Evolutionary conservation across 2,113 vertebrate species (phyloP).

Genomic region (Pelecanoides urinatrix): DNA sequence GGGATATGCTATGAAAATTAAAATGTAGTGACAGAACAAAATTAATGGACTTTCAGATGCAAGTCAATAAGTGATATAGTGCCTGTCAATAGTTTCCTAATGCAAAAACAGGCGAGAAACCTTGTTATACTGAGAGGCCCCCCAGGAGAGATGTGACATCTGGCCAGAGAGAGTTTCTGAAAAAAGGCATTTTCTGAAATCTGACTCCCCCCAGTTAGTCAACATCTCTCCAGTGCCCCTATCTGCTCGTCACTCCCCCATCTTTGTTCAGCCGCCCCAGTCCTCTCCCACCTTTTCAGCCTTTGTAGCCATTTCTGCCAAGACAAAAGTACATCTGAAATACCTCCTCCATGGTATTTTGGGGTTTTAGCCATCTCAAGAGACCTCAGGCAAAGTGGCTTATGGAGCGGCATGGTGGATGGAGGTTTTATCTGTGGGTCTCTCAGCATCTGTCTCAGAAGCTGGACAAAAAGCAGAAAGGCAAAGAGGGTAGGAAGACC

Average conservation of each 20-base stretch:
- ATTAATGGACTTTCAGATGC: background rate
- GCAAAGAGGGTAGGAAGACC: background rate
- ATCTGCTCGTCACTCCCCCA: background rate
- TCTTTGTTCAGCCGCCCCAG: background rate
- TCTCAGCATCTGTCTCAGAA: background rate
- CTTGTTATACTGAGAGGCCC: background rate
- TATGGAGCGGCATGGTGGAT: background rate
- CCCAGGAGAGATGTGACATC: background rate
- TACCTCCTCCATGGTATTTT: background rate
- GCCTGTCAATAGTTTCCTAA: background rate
- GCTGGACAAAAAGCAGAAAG: background rate
- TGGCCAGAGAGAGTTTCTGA: background rate
- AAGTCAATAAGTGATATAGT: background rate
- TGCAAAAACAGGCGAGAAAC: background rate
- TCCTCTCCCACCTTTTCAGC: background rate
- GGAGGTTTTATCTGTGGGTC: background rate
- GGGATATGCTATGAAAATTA: background rate
- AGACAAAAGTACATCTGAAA: background rate
- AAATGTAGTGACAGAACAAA: constrained; percentile 3
- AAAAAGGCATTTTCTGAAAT: background rate
- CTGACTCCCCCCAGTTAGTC: background rate
- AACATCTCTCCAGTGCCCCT: background rate
- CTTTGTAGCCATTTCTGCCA: background rate
- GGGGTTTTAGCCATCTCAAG: background rate
- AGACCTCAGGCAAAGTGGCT: background rate